Evolutionary conservation across 2,888 invertebrate genomes (phyloP).

Genomic region (Zhuqinia jingwanae): DNA sequence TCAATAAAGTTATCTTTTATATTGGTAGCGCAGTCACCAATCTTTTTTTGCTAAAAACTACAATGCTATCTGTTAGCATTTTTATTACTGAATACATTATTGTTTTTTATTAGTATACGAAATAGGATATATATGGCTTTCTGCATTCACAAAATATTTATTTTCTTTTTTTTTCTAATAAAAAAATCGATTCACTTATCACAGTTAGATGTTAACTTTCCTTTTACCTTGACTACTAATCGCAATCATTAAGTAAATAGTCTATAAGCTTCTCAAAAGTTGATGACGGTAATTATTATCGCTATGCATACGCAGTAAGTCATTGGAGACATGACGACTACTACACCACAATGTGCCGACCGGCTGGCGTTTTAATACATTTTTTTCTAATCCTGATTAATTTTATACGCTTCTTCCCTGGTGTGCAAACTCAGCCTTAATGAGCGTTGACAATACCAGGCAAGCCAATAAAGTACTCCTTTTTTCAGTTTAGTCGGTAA

Average conservation of each 20-base stretch:
- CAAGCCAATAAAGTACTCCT: no score
- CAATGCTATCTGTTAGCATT: not conserved
- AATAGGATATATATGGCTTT: no score
- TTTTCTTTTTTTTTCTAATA: no score
- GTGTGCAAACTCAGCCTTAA: conserved; percentile 32
- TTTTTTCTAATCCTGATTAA: not conserved
- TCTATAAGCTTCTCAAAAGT: conserved; percentile 3
- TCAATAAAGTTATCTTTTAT: conserved; percentile 15
- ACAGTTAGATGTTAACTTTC: conserved; percentile 8
- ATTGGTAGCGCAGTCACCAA: not conserved
- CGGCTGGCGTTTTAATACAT: no score
- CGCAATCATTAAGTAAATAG: no score
- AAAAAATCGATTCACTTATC: no score
- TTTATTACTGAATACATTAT: no score
- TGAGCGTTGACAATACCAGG: conserved; percentile 36
- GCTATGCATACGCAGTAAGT: no score
- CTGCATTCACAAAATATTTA: not conserved
- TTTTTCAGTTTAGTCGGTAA: not conserved
- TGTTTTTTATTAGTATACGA: no score
- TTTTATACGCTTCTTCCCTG: conserved; percentile 7
- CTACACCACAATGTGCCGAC: no score
- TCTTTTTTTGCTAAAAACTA: no score
- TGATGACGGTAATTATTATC: not conserved
- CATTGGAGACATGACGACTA: no score
- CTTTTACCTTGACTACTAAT: not conserved